Percentiles rank a stretch among this genome's conserved stretches.
These are phyloP conservation scores for Solea solea DNA, from an alignment of 2,113 vertebrate genomes.

Conservation along the genomic window DNA sequence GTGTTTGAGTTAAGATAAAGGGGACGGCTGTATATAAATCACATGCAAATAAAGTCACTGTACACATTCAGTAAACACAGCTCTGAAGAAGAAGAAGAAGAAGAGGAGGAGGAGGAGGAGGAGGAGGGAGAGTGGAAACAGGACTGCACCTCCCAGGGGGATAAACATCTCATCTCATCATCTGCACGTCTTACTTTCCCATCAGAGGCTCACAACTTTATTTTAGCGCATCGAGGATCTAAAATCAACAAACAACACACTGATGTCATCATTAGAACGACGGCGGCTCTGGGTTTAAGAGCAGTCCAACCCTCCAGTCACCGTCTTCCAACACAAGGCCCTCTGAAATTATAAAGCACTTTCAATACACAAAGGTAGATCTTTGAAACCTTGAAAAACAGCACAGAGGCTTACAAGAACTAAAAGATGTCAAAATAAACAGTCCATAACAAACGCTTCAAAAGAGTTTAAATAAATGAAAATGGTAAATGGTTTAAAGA, in stretches of 20 bases:
- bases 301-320: no score
- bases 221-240: not conserved
- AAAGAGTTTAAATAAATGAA: no score
- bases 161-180: slow-evolving; percentile 45
- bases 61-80: slow-evolving; percentile 22
- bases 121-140: slow-evolving; percentile 17
- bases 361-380: no score
- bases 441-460: no score
- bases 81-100: slow-evolving; percentile 4
- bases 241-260: slow-evolving; percentile 10
- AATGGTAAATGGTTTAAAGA: no score
- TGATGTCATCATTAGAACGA: not conserved
- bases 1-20: not conserved
- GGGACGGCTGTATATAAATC: slow-evolving; percentile 6
- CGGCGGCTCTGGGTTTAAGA: no score
- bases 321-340: no score
- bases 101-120: no score
- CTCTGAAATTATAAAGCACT: no score
- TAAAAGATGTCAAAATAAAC: no score
- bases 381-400: no score
- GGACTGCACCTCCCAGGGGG: slow-evolving; percentile 51
- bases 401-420: no score
- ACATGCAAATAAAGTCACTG: slow-evolving; percentile 23
- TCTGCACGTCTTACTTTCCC: slow-evolving; percentile 24
- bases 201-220: slow-evolving; percentile 34